Evolutionary conservation across 2,113 vertebrate species (phyloP), one percentile per base, ranked within the genome.

Genomic region (Equus quagga): DNA sequence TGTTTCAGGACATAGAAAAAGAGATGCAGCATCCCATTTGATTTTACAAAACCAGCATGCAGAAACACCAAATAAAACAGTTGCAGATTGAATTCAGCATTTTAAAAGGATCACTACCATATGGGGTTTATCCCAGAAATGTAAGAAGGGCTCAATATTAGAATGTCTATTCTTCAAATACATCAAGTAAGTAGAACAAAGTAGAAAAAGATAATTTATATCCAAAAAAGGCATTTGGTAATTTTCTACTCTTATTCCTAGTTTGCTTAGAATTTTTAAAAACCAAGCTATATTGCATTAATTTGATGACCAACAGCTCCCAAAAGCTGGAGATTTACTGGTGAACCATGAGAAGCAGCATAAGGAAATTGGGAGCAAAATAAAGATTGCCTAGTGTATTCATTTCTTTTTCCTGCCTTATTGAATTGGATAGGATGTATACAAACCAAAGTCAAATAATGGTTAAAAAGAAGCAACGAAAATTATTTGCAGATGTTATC

Each of bases 341-440:
- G 84, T 13, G 9, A 75, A 56, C 41, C 14, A 12, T 23, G 21
- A 79, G 41, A 60, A 54, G 31, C 54, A 60, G n/a, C 31, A 19
- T 64, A 67, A 62, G 78, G 56, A 44, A 94, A 67, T 12, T 36
- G 62, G 44, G 51, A 79, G 46, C 24, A 90, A 85, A 92, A 76
- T 76, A 54, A 15, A 81, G 64, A 41, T 46, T 46, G 64, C 19
- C 21, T 14, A 41, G 33, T 14, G 11, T 8, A 46, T 49, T 81
- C 7, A 18, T 91, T 95, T 94, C 67, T 69, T 97, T 96, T 95
- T 87, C 93, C n/a, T 96, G 56, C 80, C 82, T 89, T 97, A 79
- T 95, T 89, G 89, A 96, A 79, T 93, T 91, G 97, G 79, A 94
- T 79, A 91, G 72, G 56, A 51, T 69, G 10, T 86, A 10, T 86